Conservation (phyloP, 2,797 vertebrate genomes). For the Poliocrania exsul region DNA sequence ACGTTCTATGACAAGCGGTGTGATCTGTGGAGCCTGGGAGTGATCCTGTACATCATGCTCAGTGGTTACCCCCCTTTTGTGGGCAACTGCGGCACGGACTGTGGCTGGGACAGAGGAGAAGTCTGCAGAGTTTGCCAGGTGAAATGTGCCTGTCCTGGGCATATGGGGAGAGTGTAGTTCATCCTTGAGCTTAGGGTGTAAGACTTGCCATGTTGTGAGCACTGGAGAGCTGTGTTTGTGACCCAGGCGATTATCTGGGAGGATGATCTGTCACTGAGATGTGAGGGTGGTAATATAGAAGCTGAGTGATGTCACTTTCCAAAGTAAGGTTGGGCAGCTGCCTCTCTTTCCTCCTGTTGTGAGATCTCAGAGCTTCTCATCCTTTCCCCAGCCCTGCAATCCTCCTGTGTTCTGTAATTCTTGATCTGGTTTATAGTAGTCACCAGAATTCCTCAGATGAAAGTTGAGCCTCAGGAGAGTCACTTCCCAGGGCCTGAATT, state of each 20-base stretch:
- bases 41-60: conserved; percentile 86
- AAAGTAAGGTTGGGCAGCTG: not conserved
- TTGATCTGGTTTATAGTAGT: not conserved
- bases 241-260: not conserved
- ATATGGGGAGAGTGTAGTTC: not conserved
- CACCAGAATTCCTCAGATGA: not conserved
- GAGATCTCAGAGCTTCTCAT: not conserved
- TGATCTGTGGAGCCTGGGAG: conserved; percentile 84
- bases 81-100: conserved; percentile 81
- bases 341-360: not conserved
- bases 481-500: not conserved
- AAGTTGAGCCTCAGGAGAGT: not conserved
- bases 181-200: not conserved
- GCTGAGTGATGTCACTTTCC: not conserved
- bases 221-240: not conserved
- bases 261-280: not conserved
- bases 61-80: conserved; percentile 85
- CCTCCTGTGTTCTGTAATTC: not conserved
- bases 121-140: conserved; percentile 83
- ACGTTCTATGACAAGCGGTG: conserved; percentile 85
- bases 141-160: not conserved
- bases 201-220: not conserved
- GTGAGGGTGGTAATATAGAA: not conserved
- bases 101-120: conserved; percentile 85
- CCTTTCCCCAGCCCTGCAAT: not conserved